These are phyloP conservation scores for Prochilodus magdalenae DNA, from an alignment of 2,113 vertebrate genomes.

Conservation along the genomic window DNA sequence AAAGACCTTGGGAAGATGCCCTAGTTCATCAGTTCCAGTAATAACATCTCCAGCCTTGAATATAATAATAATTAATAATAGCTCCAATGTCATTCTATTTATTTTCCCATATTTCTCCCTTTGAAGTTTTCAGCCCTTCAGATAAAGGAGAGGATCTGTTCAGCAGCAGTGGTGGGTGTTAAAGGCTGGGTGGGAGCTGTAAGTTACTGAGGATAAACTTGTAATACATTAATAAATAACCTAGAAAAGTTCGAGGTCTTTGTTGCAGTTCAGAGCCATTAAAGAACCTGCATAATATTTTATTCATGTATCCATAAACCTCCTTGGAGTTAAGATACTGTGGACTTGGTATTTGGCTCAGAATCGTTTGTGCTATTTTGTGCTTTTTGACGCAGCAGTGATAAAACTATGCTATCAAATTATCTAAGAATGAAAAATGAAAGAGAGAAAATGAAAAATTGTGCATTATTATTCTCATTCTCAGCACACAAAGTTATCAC, in stretches of 20 bases:
- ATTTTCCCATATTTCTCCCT: conserved; percentile 15
- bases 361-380: too few relatives aligned
- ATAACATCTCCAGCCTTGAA: conserved; percentile 28
- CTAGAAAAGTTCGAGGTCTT: not conserved
- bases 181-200: not conserved
- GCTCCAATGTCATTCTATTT: not conserved
- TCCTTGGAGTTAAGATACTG: too few relatives aligned
- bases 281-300: not conserved
- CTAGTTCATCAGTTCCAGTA: conserved; percentile 2
- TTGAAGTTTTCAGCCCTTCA: not conserved
- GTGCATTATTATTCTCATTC: too few relatives aligned
- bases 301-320: too few relatives aligned
- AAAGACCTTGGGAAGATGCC: not conserved
- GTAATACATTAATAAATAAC: conserved; percentile 1
- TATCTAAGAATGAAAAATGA: too few relatives aligned
- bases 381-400: too few relatives aligned
- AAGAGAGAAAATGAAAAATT: too few relatives aligned
- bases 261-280: not conserved
- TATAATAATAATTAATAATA: conserved; percentile 18
- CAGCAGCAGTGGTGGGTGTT: not conserved
- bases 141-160: not conserved
- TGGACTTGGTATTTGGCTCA: too few relatives aligned
- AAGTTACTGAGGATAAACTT: not conserved
- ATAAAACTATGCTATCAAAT: too few relatives aligned
- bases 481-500: too few relatives aligned